These are phyloP conservation scores for Rhinoderma darwinii DNA, from an alignment of 2,113 vertebrate species.

Conservation along the genomic window DNA sequence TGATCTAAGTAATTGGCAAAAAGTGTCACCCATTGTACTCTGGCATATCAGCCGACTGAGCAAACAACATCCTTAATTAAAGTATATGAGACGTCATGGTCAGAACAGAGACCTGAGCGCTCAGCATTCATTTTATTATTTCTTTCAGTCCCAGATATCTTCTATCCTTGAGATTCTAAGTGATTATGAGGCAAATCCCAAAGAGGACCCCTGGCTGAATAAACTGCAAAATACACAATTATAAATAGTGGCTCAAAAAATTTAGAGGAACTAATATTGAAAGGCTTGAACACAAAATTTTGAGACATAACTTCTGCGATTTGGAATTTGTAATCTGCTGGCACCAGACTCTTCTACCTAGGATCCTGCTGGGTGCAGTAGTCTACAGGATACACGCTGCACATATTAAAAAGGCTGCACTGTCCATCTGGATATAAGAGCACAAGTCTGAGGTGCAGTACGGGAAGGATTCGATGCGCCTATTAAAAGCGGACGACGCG, in stretches of 20 bases:
- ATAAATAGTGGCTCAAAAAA: too few species aligned
- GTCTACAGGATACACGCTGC: not conserved
- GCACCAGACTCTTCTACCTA: not conserved
- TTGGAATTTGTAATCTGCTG: not conserved
- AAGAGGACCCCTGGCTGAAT: too few species aligned
- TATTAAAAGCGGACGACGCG: not conserved
- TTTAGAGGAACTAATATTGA: too few species aligned
- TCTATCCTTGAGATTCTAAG: too few species aligned
- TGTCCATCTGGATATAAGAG: not conserved
- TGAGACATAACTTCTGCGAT: not conserved
- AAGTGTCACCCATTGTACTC: not conserved
- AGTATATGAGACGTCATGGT: not conserved
- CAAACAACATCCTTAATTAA: not conserved
- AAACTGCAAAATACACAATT: too few species aligned
- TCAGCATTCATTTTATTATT: not conserved
- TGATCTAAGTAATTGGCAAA: not conserved
- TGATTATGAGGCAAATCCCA: too few species aligned
- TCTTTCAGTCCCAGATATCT: too few species aligned
- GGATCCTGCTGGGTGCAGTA: not conserved
- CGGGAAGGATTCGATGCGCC: not conserved
- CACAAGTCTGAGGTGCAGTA: not conserved
- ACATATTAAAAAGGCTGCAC: slow-evolving; percentile 12
- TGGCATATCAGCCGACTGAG: not conserved
- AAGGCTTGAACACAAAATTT: not conserved
- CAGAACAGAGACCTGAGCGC: not conserved